Base-by-base conservation (phyloP, 37 sponge, comb jelly and placozoan genomes). In the Aplysina aerophoba region DNA sequence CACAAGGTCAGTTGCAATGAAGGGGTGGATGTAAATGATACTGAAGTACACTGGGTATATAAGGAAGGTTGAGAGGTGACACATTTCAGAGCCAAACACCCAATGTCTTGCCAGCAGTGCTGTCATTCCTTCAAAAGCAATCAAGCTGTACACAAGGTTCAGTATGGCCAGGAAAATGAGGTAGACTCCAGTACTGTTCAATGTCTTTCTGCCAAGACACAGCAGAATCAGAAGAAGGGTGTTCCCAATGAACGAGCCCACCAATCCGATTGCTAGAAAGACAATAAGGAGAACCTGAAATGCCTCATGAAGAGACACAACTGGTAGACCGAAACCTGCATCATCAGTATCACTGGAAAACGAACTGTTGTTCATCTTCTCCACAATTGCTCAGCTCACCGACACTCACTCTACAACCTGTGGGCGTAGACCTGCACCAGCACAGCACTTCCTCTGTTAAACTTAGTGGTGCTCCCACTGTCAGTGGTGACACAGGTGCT, bases 131-230 rank as follows among this genome's bases (percentile, higher is more conserved):
- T 30, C 37, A 4, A 71, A 62, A 14, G 27, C 11, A 27, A 28
- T 62, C 4, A 34, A 1, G 37, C 33, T 71, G 36, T 30, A 34
- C 34, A 71, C 3, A 12, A 71, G 3, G 37, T 71, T 71, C 31
- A 71, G 35, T 11, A 5, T 15, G 37, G 20, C 73, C 73, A 71
- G 12, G 12, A 71, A 71, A 19, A 71, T 20, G 37, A 71, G 73
- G 37, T 71, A 71, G 3, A 71, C 28, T 28, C 36, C 73, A 71
- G 73, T 71, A 34, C 73, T 71, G 73, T 15, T 71, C 31, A 34
- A 5, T 5, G 20, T 71, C 73, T 71, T 71, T 31, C 28, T 71
- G 2, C 20, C 37, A 6, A 34, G 30, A 12, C 2, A 1, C 36
- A 34, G 4, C 33, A 71, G 35, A 21, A 12, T 33, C 20, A 28